Base-by-base conservation (phyloP, 2,888 invertebrate genomes). In the Leptogaster cylindrica region DNA sequence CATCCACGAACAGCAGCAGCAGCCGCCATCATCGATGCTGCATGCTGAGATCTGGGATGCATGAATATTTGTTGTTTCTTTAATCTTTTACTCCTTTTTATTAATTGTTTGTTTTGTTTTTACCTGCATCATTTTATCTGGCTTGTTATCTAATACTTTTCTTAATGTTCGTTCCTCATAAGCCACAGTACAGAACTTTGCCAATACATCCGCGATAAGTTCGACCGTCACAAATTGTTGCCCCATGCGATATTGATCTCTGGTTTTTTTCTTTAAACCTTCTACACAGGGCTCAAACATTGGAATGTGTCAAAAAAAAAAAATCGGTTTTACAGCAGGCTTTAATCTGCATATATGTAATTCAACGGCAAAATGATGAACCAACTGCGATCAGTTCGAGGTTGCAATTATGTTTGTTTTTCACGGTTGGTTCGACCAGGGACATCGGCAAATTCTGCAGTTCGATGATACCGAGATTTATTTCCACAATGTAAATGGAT, bases 61-160 rank as follows among this genome's bases (percentile, higher is more conserved):
- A 23, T 36, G 39, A 36, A 25, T 33, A n/a, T n/a, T n/a, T n/a
- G n/a, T n/a, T n/a, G n/a, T n/a, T n/a, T n/a, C n/a, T n/a, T n/a
- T n/a, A n/a, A n/a, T n/a, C n/a, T n/a, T n/a, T n/a, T n/a, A n/a
- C n/a, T n/a, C n/a, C n/a, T n/a, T n/a, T n/a, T n/a, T n/a, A n/a
- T n/a, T n/a, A n/a, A n/a, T n/a, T n/a, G n/a, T 36, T 55, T 31
- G 36, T 31, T 23, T 55, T 55, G 20, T 14, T 55, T 39, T 55
- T 55, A 55, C 55, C 55, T 55, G 55, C 36, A 3, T 36, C 55
- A 36, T 20, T 33, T 55, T 55, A 55, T 55, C 55, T 55, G 23
- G 39, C 39, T 55, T 55, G 55, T 55, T 55, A 55, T 55, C 55
- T 36, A 55, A 55, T 55, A 55, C 55, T 55, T 55, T 36, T 23